Percentiles rank a stretch among this genome's conserved stretches.
Conservation (phyloP, 1,140 invertebrate species). For the Tetramorium parvispinum region DNA sequence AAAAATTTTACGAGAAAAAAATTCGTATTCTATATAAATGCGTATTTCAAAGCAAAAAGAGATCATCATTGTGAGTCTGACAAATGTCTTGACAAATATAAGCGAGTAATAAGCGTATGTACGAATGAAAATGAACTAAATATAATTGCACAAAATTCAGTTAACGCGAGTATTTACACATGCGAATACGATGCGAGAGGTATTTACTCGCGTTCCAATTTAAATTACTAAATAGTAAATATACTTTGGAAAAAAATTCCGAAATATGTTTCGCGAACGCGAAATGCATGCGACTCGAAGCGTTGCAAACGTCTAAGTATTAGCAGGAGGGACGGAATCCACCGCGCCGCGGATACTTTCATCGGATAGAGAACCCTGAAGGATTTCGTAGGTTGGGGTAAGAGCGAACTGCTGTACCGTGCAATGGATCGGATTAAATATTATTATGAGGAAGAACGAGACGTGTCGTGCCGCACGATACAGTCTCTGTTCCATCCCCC, state of each 20-base stretch:
- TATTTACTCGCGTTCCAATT: background rate
- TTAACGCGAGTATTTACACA: background rate
- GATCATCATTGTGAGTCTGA: background rate
- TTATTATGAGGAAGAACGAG: conserved; percentile 83
- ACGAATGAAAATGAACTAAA: background rate
- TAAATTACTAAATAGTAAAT: background rate
- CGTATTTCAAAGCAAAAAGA: background rate
- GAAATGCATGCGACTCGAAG: conserved; percentile 26
- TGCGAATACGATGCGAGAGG: background rate
- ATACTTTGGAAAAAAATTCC: background rate
- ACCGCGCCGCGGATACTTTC: conserved; percentile 44
- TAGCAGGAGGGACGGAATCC: conserved; percentile 64
- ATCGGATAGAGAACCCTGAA: conserved; percentile 72
- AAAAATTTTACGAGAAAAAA: background rate
- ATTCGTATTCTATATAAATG: background rate
- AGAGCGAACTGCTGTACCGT: conserved; percentile 83
- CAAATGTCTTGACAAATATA: background rate
- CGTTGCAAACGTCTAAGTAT: conserved; percentile 36
- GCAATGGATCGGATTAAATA: conserved; percentile 84
- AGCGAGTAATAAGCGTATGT: background rate
- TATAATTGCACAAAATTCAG: conserved; percentile 3
- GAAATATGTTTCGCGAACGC: background rate
- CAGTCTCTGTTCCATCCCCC: conserved; percentile 67
- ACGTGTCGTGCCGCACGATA: conserved; percentile 76
- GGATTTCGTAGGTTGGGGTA: conserved; percentile 79